Percentiles rank a stretch among this genome's conserved stretches.
These are phyloP conservation scores for Eupeodes corollae DNA, from an alignment of 1,140 invertebrate genomes.

Conservation along the genomic window DNA sequence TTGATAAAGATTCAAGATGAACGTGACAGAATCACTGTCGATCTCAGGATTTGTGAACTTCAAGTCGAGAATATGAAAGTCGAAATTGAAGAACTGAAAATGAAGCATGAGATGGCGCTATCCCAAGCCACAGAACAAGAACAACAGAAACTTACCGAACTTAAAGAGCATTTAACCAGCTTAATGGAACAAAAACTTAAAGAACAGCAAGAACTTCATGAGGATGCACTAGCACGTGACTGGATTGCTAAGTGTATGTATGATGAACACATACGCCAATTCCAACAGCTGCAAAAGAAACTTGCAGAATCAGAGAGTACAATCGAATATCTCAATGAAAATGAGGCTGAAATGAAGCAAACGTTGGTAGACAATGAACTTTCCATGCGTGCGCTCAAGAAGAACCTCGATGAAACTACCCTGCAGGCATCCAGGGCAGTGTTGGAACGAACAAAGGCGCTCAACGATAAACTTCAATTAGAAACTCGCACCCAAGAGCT, in stretches of 20 bases:
- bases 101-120: slow-evolving; percentile 16
- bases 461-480: slow-evolving; percentile 45
- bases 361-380: slow-evolving; percentile 28
- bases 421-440: slow-evolving; percentile 46
- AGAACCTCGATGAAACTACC: slow-evolving; percentile 30
- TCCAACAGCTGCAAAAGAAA: slow-evolving; percentile 18
- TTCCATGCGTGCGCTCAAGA: slow-evolving; percentile 20
- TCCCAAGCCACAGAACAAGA: slow-evolving; percentile 13
- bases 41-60: slow-evolving; percentile 30
- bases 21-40: slow-evolving; percentile 27
- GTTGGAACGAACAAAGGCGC: slow-evolving; percentile 49
- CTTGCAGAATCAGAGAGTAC: slow-evolving; percentile 9
- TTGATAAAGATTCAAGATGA: slow-evolving; percentile 18
- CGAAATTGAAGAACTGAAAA: slow-evolving; percentile 24
- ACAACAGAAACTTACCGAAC: slow-evolving; percentile 18
- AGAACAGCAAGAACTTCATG: slow-evolving; percentile 14
- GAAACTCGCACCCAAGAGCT: slow-evolving; percentile 30
- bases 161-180: slow-evolving; percentile 20
- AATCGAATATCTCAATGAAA: slow-evolving; percentile 31
- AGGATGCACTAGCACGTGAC: slow-evolving; percentile 16
- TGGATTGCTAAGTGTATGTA: slow-evolving; percentile 19
- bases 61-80: slow-evolving; percentile 29
- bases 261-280: slow-evolving; percentile 16
- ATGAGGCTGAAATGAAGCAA: slow-evolving; percentile 29
- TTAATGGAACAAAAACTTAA: slow-evolving; percentile 14